phyloP scores from a whole-genome alignment of 2,888 invertebrate genomes.

The Myopa testacea region DNA sequence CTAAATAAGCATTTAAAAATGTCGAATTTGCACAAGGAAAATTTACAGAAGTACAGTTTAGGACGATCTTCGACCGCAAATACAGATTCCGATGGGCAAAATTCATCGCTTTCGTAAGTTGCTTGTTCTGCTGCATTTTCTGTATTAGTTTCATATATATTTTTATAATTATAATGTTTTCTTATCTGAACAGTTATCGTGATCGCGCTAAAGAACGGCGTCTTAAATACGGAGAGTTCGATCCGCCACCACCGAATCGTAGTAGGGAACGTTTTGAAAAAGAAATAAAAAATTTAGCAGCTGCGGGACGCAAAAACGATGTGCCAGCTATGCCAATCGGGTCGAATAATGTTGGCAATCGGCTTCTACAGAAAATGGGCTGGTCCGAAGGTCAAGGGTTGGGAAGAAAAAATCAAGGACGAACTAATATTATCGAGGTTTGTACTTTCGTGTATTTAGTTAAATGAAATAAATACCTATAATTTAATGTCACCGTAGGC shows the following conservation, averaged over 20 bases:
- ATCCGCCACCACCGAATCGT: constrained; percentile 77
- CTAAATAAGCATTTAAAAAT: constrained; percentile 91
- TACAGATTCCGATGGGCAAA: constrained; percentile 46
- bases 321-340: constrained; percentile 71
- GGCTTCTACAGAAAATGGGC: constrained; percentile 97
- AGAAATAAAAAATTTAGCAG: constrained; percentile 68
- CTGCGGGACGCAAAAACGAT: constrained; percentile 63
- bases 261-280: constrained; percentile 80
- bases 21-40: constrained; percentile 94
- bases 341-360: constrained; percentile 93
- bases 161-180: not conserved
- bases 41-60: constrained; percentile 73
- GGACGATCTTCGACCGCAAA: not conserved
- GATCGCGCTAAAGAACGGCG: constrained; percentile 97
- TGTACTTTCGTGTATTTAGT: not conserved
- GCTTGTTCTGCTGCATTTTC: not conserved
- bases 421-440: constrained; percentile 92
- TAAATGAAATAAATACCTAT: not conserved
- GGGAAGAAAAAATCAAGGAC: constrained; percentile 92
- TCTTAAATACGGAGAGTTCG: constrained; percentile 91
- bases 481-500: constrained; percentile 42
- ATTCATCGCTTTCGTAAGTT: constrained; percentile 42
- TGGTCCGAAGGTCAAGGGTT: constrained; percentile 98
- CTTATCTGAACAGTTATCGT: constrained; percentile 73
- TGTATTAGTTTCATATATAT: not conserved